phyloP scores from a whole-genome alignment of 2,113 vertebrate species.

The Ornithorhynchus anatinus region DNA sequence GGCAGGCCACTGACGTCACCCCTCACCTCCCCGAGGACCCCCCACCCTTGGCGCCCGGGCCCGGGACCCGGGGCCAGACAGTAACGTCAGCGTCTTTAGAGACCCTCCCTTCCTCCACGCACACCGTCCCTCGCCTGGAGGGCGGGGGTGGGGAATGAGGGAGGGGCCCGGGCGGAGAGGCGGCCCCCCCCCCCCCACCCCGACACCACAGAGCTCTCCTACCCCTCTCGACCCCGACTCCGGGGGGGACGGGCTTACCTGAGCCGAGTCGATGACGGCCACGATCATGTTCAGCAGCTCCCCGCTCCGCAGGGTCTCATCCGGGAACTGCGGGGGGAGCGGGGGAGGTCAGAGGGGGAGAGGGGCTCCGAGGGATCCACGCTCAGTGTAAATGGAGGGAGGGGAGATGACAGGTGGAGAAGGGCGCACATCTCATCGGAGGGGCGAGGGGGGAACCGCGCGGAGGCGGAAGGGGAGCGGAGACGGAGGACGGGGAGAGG shows the following conservation, averaged over 20 bases:
- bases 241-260: constrained; percentile 53
- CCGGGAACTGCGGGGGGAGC: constrained; percentile 82
- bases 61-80: neutral
- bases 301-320: constrained; percentile 90
- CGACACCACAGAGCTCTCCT: neutral
- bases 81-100: rapidly evolving
- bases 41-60: rapidly evolving
- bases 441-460: too few relatives aligned
- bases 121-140: neutral
- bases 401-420: too few relatives aligned
- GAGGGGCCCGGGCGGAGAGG: rapidly evolving
- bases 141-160: neutral
- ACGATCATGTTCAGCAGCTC: constrained; percentile 98
- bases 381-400: too few relatives aligned
- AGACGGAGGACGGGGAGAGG: neutral
- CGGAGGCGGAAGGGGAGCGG: too few relatives aligned
- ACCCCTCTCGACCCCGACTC: rapidly evolving
- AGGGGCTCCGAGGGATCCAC: rapidly evolving
- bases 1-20: too few relatives aligned
- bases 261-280: constrained; percentile 91
- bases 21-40: neutral
- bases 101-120: rapidly evolving
- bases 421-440: too few relatives aligned
- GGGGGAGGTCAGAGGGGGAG: neutral
- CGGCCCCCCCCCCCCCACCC: rapidly evolving